phyloP scores from a whole-genome alignment of 2,797 vertebrate genomes.

The Myotis vivesi region DNA sequence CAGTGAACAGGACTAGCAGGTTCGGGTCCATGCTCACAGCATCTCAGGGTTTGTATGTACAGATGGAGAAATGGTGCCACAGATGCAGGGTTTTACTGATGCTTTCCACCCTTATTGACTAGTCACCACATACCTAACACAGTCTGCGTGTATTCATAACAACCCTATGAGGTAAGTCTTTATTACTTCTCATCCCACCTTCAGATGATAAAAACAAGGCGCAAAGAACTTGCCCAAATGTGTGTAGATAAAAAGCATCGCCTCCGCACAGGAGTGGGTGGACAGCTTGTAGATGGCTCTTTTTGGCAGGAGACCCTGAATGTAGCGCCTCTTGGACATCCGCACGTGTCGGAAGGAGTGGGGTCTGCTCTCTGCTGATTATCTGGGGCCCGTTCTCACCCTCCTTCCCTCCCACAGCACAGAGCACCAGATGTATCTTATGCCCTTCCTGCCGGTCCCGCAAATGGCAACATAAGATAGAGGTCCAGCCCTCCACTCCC shows the following conservation, averaged over 20 bases:
- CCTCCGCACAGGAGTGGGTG: not conserved
- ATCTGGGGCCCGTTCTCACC: not conserved
- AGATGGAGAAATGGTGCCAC: not conserved
- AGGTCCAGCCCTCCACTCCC: not conserved
- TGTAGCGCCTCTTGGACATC: not conserved
- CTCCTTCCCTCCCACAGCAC: not conserved
- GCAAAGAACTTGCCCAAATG: not conserved
- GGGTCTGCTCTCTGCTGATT: not conserved
- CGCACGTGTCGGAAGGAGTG: fast-evolving
- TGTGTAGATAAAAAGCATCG: not conserved
- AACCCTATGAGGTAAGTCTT: not conserved
- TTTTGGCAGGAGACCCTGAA: fast-evolving
- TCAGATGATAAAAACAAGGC: not conserved
- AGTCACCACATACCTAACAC: not conserved
- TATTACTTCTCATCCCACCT: not conserved
- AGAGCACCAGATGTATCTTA: not conserved
- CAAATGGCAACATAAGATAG: not conserved
- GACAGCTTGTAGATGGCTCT: not conserved
- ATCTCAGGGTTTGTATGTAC: not conserved
- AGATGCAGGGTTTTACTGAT: not conserved
- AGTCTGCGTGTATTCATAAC: not conserved
- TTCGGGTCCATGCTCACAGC: not conserved
- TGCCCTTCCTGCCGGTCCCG: not conserved
- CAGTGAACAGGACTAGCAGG: not conserved
- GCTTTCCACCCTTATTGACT: not conserved